phyloP scores from a whole-genome alignment of 2,888 invertebrate genomes.

The Ashinkailepas kermadecensis region DNA sequence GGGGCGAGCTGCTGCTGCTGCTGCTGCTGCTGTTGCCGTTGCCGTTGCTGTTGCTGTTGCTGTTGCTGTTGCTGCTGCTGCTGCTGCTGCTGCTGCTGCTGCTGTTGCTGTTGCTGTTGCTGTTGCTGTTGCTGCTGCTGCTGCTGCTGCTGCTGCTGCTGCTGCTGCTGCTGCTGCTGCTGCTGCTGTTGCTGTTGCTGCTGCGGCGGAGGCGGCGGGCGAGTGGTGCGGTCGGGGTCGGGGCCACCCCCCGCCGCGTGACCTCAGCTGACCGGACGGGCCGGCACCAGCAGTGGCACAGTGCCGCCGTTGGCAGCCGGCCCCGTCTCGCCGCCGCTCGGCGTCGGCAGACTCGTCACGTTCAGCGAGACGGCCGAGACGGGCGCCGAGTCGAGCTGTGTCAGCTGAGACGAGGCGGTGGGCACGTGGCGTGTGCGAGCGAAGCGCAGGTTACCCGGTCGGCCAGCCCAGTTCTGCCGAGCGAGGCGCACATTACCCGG shows the following conservation, averaged over 20 bases:
- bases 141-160: background rate
- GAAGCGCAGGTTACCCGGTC: conserved; percentile 5
- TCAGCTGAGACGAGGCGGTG: background rate
- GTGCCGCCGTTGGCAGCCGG: conserved; percentile 3
- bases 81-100: no score
- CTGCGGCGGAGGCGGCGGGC: no score
- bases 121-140: background rate
- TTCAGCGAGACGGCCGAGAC: background rate
- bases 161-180: background rate
- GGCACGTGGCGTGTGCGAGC: conserved; percentile 2
- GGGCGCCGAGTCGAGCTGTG: background rate
- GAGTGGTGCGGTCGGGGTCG: background rate
- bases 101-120: no score
- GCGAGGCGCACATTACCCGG: background rate
- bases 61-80: no score
- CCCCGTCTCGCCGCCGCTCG: background rate
- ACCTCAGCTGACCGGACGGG: background rate
- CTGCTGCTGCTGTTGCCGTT: background rate
- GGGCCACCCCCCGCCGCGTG: background rate
- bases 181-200: background rate
- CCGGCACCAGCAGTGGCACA: background rate
- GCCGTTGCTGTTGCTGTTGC: no score
- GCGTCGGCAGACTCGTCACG: background rate
- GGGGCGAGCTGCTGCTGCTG: background rate
- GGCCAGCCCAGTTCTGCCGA: conserved; percentile 10